Percentiles rank a stretch among this genome's conserved stretches.
Evolutionary conservation across 2,797 vertebrate species (phyloP).

Genomic region (Schizopygopsis pylzovi): DNA sequence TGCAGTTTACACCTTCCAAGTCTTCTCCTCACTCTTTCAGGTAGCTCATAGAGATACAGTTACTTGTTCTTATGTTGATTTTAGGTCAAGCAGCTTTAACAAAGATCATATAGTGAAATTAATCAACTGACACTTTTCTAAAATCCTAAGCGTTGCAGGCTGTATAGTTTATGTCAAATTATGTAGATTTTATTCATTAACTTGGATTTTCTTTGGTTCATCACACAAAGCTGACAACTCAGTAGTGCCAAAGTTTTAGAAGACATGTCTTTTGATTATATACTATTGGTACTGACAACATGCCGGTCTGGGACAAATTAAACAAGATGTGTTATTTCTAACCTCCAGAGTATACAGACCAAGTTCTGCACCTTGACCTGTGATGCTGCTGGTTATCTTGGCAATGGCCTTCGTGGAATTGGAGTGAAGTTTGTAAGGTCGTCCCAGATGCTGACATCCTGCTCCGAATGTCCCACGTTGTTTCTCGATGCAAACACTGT

Average conservation of each 20-base stretch:
- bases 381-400: constrained; percentile 91
- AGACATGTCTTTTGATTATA: constrained; percentile 26
- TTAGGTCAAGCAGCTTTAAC: constrained; percentile 33
- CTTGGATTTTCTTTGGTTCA: constrained; percentile 59
- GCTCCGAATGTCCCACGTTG: constrained; percentile 93
- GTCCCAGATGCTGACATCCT: constrained; percentile 92
- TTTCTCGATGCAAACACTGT: constrained; percentile 97
- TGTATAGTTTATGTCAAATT: constrained; percentile 12
- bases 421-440: constrained; percentile 94
- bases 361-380: constrained; percentile 95
- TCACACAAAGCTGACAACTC: constrained; percentile 64
- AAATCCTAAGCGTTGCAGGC: background rate
- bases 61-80: constrained; percentile 6
- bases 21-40: constrained; percentile 96
- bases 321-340: constrained; percentile 1
- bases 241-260: background rate
- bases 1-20: constrained; percentile 94
- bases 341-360: constrained; percentile 91
- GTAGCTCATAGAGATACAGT: constrained; percentile 67
- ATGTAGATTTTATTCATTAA: constrained; percentile 51
- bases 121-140: background rate
- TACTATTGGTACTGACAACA: constrained; percentile 13
- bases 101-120: background rate
- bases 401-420: constrained; percentile 90
- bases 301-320: background rate